Evolutionary conservation across 2,113 vertebrate genomes (phyloP).

Genomic region (Amia ocellicauda): DNA sequence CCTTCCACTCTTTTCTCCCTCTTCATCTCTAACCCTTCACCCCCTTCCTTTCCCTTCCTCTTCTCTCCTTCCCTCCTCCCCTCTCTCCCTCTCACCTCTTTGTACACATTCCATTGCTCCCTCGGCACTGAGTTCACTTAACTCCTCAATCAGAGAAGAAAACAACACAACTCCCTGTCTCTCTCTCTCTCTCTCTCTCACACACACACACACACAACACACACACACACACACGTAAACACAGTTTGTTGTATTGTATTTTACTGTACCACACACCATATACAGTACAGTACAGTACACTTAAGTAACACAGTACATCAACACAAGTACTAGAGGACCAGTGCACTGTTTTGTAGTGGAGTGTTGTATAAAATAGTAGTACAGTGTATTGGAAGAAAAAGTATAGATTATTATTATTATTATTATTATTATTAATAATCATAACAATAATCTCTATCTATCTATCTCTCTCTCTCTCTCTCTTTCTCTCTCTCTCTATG

Average conservation of each 20-base stretch:
- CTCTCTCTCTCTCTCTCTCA: slow-evolving; percentile 12
- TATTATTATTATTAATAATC: no score
- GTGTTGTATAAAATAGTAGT: no score
- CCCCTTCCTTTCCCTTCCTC: neutral
- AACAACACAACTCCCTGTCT: neutral
- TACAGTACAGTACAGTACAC: no score
- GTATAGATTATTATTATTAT: no score
- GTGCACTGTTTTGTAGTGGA: no score
- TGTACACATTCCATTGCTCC: neutral
- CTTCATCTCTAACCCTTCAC: neutral
- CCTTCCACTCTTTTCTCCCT: slow-evolving; percentile 9
- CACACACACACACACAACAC: slow-evolving; percentile 12
- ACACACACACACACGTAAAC: no score
- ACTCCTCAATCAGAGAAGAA: neutral
- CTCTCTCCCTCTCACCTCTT: neutral
- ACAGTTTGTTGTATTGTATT: no score
- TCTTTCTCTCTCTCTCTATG: slow-evolving; percentile 9
- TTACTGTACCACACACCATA: no score
- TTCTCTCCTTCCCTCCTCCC: neutral
- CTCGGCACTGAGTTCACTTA: neutral
- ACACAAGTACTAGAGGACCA: no score
- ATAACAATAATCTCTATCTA: no score
- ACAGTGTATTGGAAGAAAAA: no score
- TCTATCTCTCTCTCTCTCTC: neutral
- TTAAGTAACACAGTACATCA: no score